Conservation (phyloP, 2,797 vertebrate species). For the Clarias pachynema region DNA sequence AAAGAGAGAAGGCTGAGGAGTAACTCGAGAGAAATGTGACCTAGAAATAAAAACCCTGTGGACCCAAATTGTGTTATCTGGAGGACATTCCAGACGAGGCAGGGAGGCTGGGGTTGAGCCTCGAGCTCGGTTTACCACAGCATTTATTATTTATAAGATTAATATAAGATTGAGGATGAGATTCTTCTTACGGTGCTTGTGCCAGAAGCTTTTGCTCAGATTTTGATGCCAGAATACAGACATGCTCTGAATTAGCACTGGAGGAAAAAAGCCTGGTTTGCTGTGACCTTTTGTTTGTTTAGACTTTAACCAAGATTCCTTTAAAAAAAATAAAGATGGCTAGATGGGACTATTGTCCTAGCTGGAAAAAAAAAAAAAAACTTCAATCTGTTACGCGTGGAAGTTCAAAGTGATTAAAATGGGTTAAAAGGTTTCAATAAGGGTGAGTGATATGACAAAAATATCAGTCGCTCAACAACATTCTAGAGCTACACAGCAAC, state of each 20-base stretch:
- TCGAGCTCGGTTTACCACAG: conserved; percentile 59
- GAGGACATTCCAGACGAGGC: conserved; percentile 51
- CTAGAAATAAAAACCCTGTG: conserved; percentile 38
- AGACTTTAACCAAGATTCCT: neutral
- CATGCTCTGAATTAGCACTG: conserved; percentile 12
- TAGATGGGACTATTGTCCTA: neutral
- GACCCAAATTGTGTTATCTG: conserved; percentile 51
- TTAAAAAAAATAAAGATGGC: no score
- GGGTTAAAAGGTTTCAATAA: neutral
- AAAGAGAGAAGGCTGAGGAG: conserved; percentile 11
- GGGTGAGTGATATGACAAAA: neutral
- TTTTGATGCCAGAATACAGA: neutral
- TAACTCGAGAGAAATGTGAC: conserved; percentile 48
- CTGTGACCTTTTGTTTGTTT: neutral
- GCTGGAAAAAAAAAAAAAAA: neutral
- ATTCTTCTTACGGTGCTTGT: conserved; percentile 26
- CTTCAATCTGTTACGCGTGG: neutral
- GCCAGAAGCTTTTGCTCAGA: neutral
- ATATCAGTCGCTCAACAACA: neutral
- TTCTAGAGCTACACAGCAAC: neutral
- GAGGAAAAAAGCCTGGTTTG: neutral
- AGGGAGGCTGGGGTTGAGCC: conserved; percentile 50
- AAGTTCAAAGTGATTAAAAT: neutral
- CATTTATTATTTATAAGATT: conserved; percentile 68
- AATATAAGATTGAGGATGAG: conserved; percentile 9